phyloP scores from a whole-genome alignment of 2,888 invertebrate species.

The Incurvaria masculella region DNA sequence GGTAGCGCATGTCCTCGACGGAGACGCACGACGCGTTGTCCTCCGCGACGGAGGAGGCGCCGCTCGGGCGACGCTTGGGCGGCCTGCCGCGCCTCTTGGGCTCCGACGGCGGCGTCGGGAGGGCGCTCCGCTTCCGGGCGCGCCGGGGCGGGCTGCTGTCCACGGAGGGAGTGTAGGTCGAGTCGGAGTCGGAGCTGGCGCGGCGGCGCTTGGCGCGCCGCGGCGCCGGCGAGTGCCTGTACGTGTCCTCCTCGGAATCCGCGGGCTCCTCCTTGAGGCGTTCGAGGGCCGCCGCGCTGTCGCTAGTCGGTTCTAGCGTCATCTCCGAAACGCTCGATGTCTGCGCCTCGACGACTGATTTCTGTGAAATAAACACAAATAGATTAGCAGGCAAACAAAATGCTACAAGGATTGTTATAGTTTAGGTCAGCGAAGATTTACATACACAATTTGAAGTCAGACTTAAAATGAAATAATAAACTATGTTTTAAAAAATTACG shows the following conservation, averaged over 20 bases:
- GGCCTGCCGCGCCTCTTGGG: conserved; percentile 53
- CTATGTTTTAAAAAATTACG: too few species aligned
- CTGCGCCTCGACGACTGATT: background rate
- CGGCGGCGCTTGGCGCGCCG: conserved; percentile 28
- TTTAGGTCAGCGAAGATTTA: too few species aligned
- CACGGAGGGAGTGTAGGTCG: conserved; percentile 37
- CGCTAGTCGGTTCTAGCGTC: background rate
- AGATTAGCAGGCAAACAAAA: background rate
- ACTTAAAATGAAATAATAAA: too few species aligned
- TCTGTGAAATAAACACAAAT: background rate
- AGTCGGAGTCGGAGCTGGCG: conserved; percentile 46
- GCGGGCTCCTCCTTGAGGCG: conserved; percentile 43
- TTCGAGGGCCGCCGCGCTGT: too few species aligned
- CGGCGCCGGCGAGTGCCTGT: conserved; percentile 20
- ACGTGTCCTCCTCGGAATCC: conserved; percentile 41
- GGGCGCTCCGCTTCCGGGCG: conserved; percentile 31
- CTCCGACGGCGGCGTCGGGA: conserved; percentile 29
- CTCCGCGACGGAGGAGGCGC: conserved; percentile 42
- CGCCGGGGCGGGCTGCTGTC: conserved; percentile 30
- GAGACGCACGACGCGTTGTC: conserved; percentile 39
- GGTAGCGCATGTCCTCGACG: conserved; percentile 54
- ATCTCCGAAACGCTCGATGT: background rate
- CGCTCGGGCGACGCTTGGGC: conserved; percentile 49
- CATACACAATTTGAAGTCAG: too few species aligned
- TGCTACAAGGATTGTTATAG: too few species aligned